Evolutionary conservation across 2,888 invertebrate species (phyloP), one percentile per base, ranked within the genome.

Genomic region (Taphrorychus bicolor): DNA sequence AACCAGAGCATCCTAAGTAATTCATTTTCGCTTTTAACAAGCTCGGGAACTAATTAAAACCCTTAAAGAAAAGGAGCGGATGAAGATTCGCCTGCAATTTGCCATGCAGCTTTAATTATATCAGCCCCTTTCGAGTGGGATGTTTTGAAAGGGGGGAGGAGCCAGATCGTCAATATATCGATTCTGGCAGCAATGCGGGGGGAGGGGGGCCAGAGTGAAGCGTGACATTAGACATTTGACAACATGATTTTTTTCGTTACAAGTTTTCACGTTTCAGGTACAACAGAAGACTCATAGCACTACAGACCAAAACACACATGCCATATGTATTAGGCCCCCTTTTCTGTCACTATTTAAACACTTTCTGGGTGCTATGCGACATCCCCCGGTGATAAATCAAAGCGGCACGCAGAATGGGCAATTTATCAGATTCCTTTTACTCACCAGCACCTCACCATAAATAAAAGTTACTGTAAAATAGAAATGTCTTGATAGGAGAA

Each of bases 381-480:
- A 19, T 22, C 21, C 21, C 16, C 19, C n/a, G 22, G 19, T 22
- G 11, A 32, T 54, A 54, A 54, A 54, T 54, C 54, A 54, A 32
- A 54, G 54, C 54, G 5, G 32, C 54, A 32, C 3, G 24, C 11
- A 54, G 11, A 54, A n/a, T 5, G 23, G 54, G 54, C 18, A 54
- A 54, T 54, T 54, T 54, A 54, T 54, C 32, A 32, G 54, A 54
- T 24, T 54, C 54, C 54, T 23, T 32, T 54, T 54, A 54, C 54
- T 54, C 32, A 32, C 54, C 32, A n/a, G n/a, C n/a, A 54, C 17
- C 16, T 54, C 32, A 32, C 54, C 54, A 54, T 54, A 54, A 54
- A 54, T 54, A 54, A 54, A 54, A 32, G 24, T 32, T 54, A 18
- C 16, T 4, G 54, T 16, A 54, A 32, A 54, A 54, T 54, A 54